These are phyloP conservation scores for Candidula unifasciata DNA, from an alignment of 2,888 invertebrate genomes.

Conservation along the genomic window DNA sequence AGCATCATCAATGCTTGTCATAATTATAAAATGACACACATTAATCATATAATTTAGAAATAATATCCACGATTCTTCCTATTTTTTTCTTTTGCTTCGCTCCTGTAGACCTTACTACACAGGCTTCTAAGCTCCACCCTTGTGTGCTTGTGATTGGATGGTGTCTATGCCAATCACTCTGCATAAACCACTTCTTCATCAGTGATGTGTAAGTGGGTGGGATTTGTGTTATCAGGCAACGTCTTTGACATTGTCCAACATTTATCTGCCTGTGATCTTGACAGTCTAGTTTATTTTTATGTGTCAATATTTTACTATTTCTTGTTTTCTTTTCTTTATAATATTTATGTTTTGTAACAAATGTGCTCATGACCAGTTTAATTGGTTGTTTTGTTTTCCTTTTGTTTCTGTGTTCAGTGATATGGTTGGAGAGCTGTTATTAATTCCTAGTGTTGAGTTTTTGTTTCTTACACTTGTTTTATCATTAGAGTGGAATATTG, in stretches of 20 bases:
- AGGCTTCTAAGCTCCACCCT: slow-evolving; percentile 44
- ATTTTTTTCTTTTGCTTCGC: slow-evolving; percentile 29
- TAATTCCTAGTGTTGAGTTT: slow-evolving; percentile 44
- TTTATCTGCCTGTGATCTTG: slow-evolving; percentile 50
- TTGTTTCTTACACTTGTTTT: slow-evolving; percentile 27
- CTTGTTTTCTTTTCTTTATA: slow-evolving; percentile 15
- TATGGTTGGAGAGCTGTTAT: slow-evolving; percentile 38
- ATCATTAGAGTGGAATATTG: slow-evolving; percentile 46
- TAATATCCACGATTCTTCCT: slow-evolving; percentile 37
- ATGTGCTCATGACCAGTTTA: slow-evolving; percentile 42
- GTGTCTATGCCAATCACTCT: slow-evolving; percentile 44
- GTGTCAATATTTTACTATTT: slow-evolving; percentile 28
- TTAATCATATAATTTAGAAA: not conserved
- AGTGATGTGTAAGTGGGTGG: slow-evolving; percentile 50
- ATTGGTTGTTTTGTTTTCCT: slow-evolving; percentile 46
- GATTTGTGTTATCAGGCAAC: slow-evolving; percentile 44
- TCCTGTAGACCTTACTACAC: slow-evolving; percentile 29
- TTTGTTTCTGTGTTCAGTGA: slow-evolving; percentile 37
- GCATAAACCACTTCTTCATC: slow-evolving; percentile 42
- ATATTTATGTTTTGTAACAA: slow-evolving; percentile 46
- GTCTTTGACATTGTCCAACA: slow-evolving; percentile 51
- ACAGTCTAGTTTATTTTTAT: slow-evolving; percentile 46
- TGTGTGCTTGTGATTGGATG: slow-evolving; percentile 43
- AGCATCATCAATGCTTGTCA: not conserved
- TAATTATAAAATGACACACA: not conserved